Evolutionary conservation across 2,113 vertebrate genomes (phyloP).

Genomic region (Otocyon megalotis): DNA sequence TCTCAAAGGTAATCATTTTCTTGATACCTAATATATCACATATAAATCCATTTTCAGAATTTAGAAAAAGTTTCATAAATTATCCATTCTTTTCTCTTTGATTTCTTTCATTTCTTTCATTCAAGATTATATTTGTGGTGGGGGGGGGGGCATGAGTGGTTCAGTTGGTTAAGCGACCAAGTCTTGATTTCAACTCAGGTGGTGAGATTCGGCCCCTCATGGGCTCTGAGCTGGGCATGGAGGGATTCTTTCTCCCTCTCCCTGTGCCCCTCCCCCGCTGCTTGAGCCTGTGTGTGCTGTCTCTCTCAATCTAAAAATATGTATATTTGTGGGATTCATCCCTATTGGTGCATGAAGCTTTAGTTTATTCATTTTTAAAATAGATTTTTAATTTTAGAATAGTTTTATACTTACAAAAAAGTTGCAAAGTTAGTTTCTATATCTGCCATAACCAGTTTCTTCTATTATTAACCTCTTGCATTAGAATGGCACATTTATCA

Average conservation of each 20-base stretch:
- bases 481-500: not conserved
- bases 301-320: not conserved
- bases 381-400: not conserved
- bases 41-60: not conserved
- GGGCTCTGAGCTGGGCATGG: not conserved
- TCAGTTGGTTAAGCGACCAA: not conserved
- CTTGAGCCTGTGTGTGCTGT: not conserved
- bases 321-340: not conserved
- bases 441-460: not conserved
- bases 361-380: not conserved
- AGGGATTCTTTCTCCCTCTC: not conserved
- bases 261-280: not conserved
- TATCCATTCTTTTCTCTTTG: not conserved
- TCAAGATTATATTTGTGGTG: not conserved
- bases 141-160: not conserved
- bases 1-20: not conserved
- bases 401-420: constrained; percentile 16
- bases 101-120: not conserved
- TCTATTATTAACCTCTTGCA: not conserved
- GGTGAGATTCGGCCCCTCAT: not conserved
- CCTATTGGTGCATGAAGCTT: not conserved
- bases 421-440: not conserved
- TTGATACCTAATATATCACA: not conserved
- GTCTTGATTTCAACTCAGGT: not conserved
- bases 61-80: not conserved